Base-by-base conservation (phyloP, 2,113 vertebrate genomes). In the Pelecanoides urinatrix region DNA sequence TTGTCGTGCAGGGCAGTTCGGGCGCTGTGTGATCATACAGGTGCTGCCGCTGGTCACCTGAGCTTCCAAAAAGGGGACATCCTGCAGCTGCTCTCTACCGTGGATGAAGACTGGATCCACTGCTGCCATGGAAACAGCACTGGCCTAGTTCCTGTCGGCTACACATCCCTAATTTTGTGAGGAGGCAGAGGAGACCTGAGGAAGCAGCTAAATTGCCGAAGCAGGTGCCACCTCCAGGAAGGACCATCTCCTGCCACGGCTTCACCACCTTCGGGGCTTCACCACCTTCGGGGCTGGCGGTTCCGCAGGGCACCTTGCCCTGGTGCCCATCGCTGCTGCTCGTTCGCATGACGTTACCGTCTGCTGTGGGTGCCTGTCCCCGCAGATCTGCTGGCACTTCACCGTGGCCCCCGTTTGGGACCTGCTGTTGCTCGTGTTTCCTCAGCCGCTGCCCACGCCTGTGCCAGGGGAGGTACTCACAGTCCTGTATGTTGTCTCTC, bases 91-190 rank as follows among this genome's bases (percentile, higher is more conserved):
- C 90, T 99, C 9, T 97, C 97, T 71, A 99, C 98, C 0, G 98
- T 99, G 94, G 98, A 99, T 40, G 99, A 99, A 32, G 99, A 99
- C 95, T 99, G 99, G 99, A 99, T 99, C 77, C 97, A 98, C 92
- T 99, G 99, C 97, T 98, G 99, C 95, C 98, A 97, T 58, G 99
- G 98, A 47, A 98, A 98, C 81, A 94, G 61, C 77, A 98, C 98
- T 81, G 99, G 99, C 52, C 97, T 98, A 0, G 99, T 99, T 86
- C 99, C 99, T 2, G 99, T 99, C 15, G 98, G 99, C 71, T 99
- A 99, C 91, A 99, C 99, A 2, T 99, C 99, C 40, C 98, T 99
- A 5, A 98, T 99, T 91, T 96, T 99, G 96, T 99, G 96, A 97
- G 59, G 77, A 67, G 76, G 79, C 1, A 22, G 86, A 11, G 40